Evolutionary conservation across 2,113 vertebrate genomes (phyloP).

Genomic region (Sylvia atricapilla): DNA sequence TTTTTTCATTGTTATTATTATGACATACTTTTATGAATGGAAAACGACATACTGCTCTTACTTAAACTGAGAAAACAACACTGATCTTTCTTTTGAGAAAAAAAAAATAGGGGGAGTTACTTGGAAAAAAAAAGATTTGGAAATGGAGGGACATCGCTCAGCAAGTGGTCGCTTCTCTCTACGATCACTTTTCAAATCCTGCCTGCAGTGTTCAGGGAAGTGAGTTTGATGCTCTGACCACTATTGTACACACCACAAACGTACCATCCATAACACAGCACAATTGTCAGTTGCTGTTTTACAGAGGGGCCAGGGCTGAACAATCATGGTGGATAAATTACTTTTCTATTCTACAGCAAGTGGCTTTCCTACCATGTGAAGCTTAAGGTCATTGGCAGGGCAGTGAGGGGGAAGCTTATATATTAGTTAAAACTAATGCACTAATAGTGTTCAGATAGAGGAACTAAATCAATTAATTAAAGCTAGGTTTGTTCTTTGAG

Average conservation of each 20-base stretch:
- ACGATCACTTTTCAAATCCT: slow-evolving; percentile 9
- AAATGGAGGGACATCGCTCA: slow-evolving; percentile 33
- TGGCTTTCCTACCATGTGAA: slow-evolving; percentile 62
- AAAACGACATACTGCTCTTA: slow-evolving; percentile 21
- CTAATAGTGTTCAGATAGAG: slow-evolving; percentile 52
- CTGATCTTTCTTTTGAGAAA: not conserved
- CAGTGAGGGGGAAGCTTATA: slow-evolving; percentile 17
- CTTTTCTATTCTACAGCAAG: slow-evolving; percentile 53
- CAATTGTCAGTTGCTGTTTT: slow-evolving; percentile 66
- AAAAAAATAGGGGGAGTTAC: not conserved
- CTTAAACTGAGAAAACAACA: slow-evolving; percentile 44
- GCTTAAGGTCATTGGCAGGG: slow-evolving; percentile 67
- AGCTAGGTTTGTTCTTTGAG: not conserved
- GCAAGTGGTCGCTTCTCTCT: slow-evolving; percentile 16
- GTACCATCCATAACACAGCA: slow-evolving; percentile 58
- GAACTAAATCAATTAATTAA: slow-evolving; percentile 31
- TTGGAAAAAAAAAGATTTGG: not conserved
- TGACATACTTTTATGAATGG: slow-evolving; percentile 13
- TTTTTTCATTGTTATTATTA: not conserved
- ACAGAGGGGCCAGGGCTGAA: slow-evolving; percentile 46
- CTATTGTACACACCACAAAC: slow-evolving; percentile 18
- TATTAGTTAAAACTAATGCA: slow-evolving; percentile 58
- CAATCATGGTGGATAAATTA: slow-evolving; percentile 61
- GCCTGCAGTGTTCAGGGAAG: slow-evolving; percentile 28
- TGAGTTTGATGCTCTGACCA: not conserved